Conservation (phyloP, 2,113 vertebrate genomes). For the Salvator merianae region DNA sequence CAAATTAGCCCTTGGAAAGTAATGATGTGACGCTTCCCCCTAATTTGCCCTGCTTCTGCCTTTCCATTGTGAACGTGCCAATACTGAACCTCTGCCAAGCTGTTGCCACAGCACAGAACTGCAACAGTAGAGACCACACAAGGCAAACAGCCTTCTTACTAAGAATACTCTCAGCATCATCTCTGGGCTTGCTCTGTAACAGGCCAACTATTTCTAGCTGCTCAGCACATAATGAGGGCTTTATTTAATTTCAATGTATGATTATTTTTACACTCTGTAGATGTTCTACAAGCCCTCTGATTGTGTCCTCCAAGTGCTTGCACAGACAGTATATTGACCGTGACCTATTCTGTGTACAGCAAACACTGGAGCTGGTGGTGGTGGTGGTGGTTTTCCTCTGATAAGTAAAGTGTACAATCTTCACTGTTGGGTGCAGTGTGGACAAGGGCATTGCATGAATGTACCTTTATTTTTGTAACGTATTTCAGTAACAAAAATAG, state of each 20-base stretch:
- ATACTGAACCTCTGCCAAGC: neutral
- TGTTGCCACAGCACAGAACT: neutral
- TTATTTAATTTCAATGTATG: neutral
- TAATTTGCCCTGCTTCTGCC: neutral
- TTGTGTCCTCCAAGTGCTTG: neutral
- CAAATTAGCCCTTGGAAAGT: neutral
- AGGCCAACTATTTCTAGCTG: conserved; percentile 13
- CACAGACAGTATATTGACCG: neutral
- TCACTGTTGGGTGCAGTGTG: no score
- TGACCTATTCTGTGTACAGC: neutral
- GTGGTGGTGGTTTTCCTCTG: no score
- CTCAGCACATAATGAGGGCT: neutral
- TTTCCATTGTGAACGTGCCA: neutral
- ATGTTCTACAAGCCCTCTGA: neutral
- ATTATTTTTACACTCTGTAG: neutral
- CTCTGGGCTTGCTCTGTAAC: neutral
- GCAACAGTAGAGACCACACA: neutral
- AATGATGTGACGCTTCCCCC: neutral
- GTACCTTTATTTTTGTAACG: neutral
- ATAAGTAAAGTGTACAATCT: neutral
- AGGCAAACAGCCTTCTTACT: conserved; percentile 25
- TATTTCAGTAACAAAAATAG: neutral
- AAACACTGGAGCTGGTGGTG: neutral
- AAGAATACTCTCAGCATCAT: neutral
- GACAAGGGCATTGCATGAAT: neutral